phyloP scores from a whole-genome alignment of 2,888 invertebrate genomes.

The Aphrophora alni region DNA sequence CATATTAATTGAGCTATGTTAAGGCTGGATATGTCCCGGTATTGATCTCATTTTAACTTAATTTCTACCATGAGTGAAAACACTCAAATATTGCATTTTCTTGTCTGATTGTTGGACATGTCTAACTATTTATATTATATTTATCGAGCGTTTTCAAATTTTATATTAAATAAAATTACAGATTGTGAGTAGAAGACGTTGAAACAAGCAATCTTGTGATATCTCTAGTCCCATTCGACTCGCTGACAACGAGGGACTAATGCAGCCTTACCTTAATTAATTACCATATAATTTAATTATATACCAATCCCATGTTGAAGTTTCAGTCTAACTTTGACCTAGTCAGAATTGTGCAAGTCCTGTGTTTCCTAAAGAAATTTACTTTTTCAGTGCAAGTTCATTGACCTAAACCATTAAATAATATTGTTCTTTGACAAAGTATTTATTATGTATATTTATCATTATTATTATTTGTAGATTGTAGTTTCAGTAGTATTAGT shows the following conservation, averaged over 20 bases:
- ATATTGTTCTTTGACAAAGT: background rate
- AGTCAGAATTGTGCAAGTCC: constrained; percentile 46
- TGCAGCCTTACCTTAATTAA: constrained; percentile 31
- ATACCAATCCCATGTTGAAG: background rate
- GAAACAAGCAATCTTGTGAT: background rate
- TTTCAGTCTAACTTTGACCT: constrained; percentile 36
- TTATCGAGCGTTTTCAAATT: background rate
- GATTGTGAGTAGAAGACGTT: background rate
- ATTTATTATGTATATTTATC: constrained; percentile 35
- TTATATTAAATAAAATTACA: background rate
- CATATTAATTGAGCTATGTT: constrained; percentile 45
- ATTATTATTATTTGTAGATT: constrained; percentile 49
- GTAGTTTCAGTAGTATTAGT: constrained; percentile 45
- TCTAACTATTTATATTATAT: background rate
- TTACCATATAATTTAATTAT: constrained; percentile 2
- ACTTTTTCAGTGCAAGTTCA: constrained; percentile 42
- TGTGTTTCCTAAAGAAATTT: constrained; percentile 42
- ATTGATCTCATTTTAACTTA: constrained; percentile 44
- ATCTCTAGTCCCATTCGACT: constrained; percentile 21
- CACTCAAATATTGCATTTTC: background rate
- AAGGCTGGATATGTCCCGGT: constrained; percentile 44
- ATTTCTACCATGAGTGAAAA: background rate
- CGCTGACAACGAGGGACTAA: constrained; percentile 19
- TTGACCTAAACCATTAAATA: constrained; percentile 14
- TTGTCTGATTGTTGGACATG: background rate